These are phyloP conservation scores for Drosophila sp. DNA, from an alignment of 1,140 invertebrate species.

Conservation along the genomic window DNA sequence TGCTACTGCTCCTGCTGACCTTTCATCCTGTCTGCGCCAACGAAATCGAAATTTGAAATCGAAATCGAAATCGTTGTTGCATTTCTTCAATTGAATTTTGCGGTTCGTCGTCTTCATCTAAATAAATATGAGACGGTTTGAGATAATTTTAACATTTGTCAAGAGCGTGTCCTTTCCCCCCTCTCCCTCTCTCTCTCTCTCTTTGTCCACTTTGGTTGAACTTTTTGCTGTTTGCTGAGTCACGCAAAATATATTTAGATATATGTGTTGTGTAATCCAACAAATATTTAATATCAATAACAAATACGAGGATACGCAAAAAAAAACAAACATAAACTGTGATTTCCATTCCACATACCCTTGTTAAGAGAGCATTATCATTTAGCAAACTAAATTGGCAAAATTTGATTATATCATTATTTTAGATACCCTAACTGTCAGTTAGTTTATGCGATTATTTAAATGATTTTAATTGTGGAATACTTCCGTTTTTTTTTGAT, in stretches of 20 bases:
- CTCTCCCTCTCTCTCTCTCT: too few relatives aligned
- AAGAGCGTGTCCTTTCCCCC: not conserved
- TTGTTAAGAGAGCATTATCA: constrained; percentile 23
- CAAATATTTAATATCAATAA: constrained; percentile 22
- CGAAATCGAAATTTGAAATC: constrained; percentile 30
- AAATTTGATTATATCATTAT: not conserved
- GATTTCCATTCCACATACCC: constrained; percentile 32
- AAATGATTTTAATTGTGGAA: too few relatives aligned
- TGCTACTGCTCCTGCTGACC: not conserved
- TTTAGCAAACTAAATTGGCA: not conserved
- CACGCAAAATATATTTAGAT: not conserved
- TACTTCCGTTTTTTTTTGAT: too few relatives aligned
- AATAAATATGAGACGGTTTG: constrained; percentile 1
- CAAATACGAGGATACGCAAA: constrained; percentile 44
- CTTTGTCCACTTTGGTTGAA: too few relatives aligned
- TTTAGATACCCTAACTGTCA: too few relatives aligned
- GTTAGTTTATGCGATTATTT: too few relatives aligned
- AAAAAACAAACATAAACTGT: constrained; percentile 1
- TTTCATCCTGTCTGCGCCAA: too few relatives aligned
- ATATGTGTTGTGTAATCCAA: not conserved
- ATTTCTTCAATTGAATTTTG: constrained; percentile 71
- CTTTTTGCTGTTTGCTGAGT: too few relatives aligned
- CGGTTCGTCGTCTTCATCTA: constrained; percentile 41
- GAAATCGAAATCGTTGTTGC: constrained; percentile 57
- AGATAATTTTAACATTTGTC: constrained; percentile 10